Evolutionary conservation across 1,140 invertebrate species (phyloP).

Genomic region (Tribolium castaneum): DNA sequence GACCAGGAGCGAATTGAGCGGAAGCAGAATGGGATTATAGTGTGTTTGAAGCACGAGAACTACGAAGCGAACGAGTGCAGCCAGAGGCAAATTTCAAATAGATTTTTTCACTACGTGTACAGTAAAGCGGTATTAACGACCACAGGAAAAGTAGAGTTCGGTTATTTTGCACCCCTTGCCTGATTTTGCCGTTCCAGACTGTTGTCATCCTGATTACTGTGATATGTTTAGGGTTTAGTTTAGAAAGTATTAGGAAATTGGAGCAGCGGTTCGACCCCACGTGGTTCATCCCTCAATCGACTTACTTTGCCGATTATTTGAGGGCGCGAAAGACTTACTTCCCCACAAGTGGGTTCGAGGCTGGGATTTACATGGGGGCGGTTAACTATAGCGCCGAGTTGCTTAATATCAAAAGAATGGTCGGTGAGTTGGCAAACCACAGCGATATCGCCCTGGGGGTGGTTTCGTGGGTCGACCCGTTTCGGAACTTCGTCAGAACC

Average conservation of each 20-base stretch:
- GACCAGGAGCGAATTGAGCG: constrained; percentile 74
- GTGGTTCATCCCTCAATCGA: constrained; percentile 80
- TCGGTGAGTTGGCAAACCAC: constrained; percentile 67
- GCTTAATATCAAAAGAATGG: constrained; percentile 69
- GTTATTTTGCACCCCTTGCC: not conserved
- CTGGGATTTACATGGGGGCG: constrained; percentile 75
- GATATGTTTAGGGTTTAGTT: constrained; percentile 69
- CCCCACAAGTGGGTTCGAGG: constrained; percentile 73
- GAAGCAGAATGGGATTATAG: constrained; percentile 74
- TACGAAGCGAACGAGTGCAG: constrained; percentile 64
- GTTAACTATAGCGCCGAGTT: constrained; percentile 76
- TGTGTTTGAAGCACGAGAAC: constrained; percentile 74
- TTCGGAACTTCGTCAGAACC: constrained; percentile 71
- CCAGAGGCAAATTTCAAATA: constrained; percentile 65
- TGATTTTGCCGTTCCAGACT: constrained; percentile 59
- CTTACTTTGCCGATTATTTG: constrained; percentile 76
- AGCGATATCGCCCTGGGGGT: constrained; percentile 69
- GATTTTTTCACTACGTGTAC: constrained; percentile 69
- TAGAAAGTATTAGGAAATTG: constrained; percentile 70
- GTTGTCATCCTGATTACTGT: constrained; percentile 71
- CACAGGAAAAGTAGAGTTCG: constrained; percentile 68
- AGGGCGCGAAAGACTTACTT: constrained; percentile 68
- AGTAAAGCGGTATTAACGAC: constrained; percentile 71
- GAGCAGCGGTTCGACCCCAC: constrained; percentile 82
- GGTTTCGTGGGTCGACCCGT: constrained; percentile 73